Conservation (phyloP, 2,797 vertebrate genomes). For the Dipus sagitta region DNA sequence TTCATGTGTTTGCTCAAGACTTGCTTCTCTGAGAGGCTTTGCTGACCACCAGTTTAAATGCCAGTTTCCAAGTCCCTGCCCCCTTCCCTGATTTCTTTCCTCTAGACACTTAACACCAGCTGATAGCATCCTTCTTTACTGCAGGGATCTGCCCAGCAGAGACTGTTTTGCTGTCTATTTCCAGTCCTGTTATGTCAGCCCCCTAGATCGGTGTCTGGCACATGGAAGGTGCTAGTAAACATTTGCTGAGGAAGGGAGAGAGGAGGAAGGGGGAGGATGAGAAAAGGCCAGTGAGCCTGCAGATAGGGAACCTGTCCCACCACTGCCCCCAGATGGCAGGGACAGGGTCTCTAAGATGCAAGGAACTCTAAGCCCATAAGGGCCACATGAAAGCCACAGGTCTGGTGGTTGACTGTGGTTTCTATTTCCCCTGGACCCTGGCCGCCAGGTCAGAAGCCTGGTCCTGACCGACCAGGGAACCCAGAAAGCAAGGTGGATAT, state of each 20-base stretch:
- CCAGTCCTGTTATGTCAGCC: not conserved
- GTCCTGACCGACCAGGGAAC: not conserved
- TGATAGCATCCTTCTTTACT: accelerated
- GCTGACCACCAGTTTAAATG: not conserved
- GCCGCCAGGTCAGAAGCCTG: not conserved
- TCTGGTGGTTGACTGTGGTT: not conserved
- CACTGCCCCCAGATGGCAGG: not conserved
- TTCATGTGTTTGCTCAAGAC: not conserved
- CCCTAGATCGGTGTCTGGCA: not conserved
- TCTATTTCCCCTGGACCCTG: not conserved
- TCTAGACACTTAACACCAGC: not conserved
- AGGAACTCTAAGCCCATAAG: not conserved
- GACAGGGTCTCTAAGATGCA: not conserved
- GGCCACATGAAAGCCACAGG: not conserved
- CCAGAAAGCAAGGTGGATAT: not conserved
- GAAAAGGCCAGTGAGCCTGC: too few species aligned
- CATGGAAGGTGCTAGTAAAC: not conserved
- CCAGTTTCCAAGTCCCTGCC: not conserved
- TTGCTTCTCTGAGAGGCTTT: not conserved
- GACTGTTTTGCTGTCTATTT: not conserved
- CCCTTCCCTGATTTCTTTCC: not conserved
- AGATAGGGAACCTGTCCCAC: not conserved
- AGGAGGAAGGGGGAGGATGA: not conserved
- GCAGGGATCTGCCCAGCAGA: not conserved
- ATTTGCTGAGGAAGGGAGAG: not conserved